These are phyloP conservation scores for Pygoscelis antarcticus DNA, from an alignment of 2,113 vertebrate genomes.

Conservation along the genomic window DNA sequence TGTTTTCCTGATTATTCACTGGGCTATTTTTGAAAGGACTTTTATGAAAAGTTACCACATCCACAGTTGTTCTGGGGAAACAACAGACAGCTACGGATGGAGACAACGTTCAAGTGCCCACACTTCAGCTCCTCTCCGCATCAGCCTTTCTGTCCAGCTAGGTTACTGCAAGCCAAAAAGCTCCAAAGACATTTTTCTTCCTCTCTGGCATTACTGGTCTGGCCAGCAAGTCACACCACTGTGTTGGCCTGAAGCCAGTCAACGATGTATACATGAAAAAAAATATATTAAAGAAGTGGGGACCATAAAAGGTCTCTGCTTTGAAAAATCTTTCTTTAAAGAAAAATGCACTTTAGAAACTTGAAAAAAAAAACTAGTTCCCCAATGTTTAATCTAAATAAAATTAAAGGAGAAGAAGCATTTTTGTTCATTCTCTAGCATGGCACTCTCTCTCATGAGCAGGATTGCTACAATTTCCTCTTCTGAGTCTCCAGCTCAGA, in stretches of 20 bases:
- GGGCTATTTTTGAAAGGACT: not conserved
- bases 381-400: not conserved
- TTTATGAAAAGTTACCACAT: not conserved
- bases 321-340: not conserved
- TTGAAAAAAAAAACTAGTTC: not conserved
- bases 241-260: not conserved
- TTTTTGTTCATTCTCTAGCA: not conserved
- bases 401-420: not conserved
- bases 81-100: not conserved
- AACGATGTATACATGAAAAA: not conserved
- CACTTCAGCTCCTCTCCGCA: not conserved
- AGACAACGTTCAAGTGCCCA: not conserved
- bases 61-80: not conserved
- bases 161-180: not conserved
- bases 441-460: not conserved
- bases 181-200: not conserved
- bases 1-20: not conserved
- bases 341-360: not conserved
- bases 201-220: not conserved
- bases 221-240: not conserved
- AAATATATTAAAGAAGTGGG: not conserved
- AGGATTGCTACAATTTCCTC: not conserved
- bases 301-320: not conserved
- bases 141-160: not conserved
- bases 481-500: not conserved